Conservation (phyloP, 2,888 invertebrate genomes). For the Pterostichus madidus region DNA sequence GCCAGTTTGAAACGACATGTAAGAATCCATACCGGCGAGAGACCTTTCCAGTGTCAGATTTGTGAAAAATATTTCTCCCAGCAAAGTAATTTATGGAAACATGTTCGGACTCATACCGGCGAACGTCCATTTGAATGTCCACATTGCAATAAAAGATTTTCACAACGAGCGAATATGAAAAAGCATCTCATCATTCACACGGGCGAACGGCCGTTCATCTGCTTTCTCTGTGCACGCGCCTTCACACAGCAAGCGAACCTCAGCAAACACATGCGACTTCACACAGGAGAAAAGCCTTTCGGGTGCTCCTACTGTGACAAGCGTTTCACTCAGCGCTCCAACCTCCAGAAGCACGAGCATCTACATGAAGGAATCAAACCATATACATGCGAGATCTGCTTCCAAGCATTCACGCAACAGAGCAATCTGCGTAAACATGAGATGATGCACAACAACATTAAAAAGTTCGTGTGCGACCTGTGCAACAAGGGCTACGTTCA, state of each 20-base stretch:
- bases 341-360: constrained; percentile 69
- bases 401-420: constrained; percentile 68
- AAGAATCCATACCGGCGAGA: constrained; percentile 69
- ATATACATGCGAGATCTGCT: constrained; percentile 68
- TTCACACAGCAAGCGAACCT: constrained; percentile 70
- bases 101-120: constrained; percentile 69
- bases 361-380: constrained; percentile 69
- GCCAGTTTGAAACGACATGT: constrained; percentile 69
- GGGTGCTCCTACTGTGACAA: constrained; percentile 68
- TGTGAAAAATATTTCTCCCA: constrained; percentile 70
- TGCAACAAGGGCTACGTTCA: constrained; percentile 65
- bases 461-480: constrained; percentile 59
- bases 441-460: constrained; percentile 67
- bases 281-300: constrained; percentile 70
- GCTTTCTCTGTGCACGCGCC: constrained; percentile 68
- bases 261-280: constrained; percentile 70
- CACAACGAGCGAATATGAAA: constrained; percentile 70
- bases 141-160: constrained; percentile 69
- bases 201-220: constrained; percentile 70
- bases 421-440: constrained; percentile 69
- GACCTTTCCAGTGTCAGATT: constrained; percentile 69
- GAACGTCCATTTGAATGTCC: constrained; percentile 70
- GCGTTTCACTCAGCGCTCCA: constrained; percentile 69
- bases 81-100: constrained; percentile 70
- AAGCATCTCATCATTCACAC: constrained; percentile 70